Evolutionary conservation across 2,797 vertebrate genomes (phyloP), one percentile per base, ranked within the genome.

Genomic region (Graptemys geographica): DNA sequence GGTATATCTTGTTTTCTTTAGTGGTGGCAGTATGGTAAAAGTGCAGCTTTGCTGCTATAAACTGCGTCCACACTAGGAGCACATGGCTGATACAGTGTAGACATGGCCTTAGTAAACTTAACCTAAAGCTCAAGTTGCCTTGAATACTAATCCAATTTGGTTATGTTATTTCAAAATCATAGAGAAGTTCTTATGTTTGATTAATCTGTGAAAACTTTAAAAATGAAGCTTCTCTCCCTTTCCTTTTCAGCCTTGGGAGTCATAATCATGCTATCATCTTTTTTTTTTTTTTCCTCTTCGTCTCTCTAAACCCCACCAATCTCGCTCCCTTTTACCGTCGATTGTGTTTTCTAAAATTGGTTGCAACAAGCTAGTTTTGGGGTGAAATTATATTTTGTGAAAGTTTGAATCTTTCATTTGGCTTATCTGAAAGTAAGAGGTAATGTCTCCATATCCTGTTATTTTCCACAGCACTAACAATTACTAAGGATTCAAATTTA

Each of bases 401-500:
- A n/a, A n/a, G 62, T 65, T 10, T 19, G 62, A 65, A n/a, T 65
- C 33, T 65, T 65, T n/a, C 16, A 65, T 65, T 65, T 69, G n/a
- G n/a, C 65, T 15, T 0, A 21, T 37, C 1, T 13, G 21, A 7
- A 79, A 33, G 52, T 5, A 1, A 78, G 1, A 4, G 12, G 1
- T 13, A 5, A 6, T 11, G 5, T 37, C 8, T 78, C 2, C 8
- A 44, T 3, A 33, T 21, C 41, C 27, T 56, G 33, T 56, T 11
- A 1, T 25, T 65, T 27, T 21, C 5, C 2, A 0, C 11, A 59
- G 5, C 28, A 59, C 57, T 59, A 59, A 59, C 4, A 0, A 2
- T 1, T n/a, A 0, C 0, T 21, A 1, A 5, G 0, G 6, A 0
- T 3, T 47, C 11, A 25, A 0, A 11, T 69, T 51, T 37, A 13